These are phyloP conservation scores for Drosophila arawakana DNA, from an alignment of 1,140 invertebrate species.

Conservation along the genomic window DNA sequence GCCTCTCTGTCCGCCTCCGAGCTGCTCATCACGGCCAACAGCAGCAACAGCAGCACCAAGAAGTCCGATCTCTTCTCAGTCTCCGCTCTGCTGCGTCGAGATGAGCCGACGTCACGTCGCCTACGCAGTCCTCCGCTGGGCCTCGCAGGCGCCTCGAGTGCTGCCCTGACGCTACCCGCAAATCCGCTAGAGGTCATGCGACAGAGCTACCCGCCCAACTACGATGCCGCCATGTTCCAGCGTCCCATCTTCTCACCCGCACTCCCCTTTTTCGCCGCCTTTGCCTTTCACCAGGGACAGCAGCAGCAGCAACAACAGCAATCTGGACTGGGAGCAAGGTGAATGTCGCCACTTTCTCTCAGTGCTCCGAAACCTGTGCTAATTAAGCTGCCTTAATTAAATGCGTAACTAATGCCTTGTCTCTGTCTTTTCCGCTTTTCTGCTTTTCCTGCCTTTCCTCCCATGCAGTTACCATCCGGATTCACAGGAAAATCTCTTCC, in stretches of 20 bases:
- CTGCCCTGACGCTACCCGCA: slow-evolving; percentile 71
- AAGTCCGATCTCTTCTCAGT: slow-evolving; percentile 92
- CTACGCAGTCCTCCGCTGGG: slow-evolving; percentile 85
- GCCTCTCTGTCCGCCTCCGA: slow-evolving; percentile 61
- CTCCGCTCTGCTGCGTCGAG: slow-evolving; percentile 90
- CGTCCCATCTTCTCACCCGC: slow-evolving; percentile 81
- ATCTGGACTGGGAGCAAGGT: slow-evolving; percentile 62
- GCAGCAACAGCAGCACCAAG: slow-evolving; percentile 83
- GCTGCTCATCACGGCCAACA: slow-evolving; percentile 62
- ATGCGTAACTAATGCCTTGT: slow-evolving; percentile 37
- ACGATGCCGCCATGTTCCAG: slow-evolving; percentile 79
- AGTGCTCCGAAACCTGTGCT: slow-evolving; percentile 37
- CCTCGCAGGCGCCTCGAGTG: slow-evolving; percentile 34
- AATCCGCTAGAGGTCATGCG: slow-evolving; percentile 85
- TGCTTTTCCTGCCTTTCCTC: slow-evolving; percentile 2
- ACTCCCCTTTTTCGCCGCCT: slow-evolving; percentile 80
- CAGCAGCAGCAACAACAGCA: slow-evolving; percentile 60
- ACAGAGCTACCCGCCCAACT: slow-evolving; percentile 73
- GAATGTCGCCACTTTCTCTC: slow-evolving; percentile 34
- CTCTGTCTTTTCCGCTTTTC: not conserved
- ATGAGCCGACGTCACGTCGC: slow-evolving; percentile 89
- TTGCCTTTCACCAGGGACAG: slow-evolving; percentile 83
- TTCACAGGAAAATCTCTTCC: slow-evolving; percentile 83
- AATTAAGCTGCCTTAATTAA: slow-evolving; percentile 72
- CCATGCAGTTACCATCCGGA: slow-evolving; percentile 77